Evolutionary conservation across 2,113 vertebrate genomes (phyloP).

Genomic region (Anguilla japonica): DNA sequence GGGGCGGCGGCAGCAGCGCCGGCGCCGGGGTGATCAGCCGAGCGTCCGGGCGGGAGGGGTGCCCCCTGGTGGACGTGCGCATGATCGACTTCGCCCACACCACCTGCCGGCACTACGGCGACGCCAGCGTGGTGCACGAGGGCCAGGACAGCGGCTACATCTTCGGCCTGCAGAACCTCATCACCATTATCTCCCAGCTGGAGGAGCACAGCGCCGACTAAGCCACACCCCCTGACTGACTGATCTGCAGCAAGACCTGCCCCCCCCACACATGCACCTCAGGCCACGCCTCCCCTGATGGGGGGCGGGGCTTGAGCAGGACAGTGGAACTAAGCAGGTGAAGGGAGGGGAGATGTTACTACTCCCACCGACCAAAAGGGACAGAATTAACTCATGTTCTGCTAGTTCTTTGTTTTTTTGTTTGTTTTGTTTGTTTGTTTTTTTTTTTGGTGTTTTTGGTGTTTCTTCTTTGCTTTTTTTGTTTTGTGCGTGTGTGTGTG

Average conservation of each 20-base stretch:
- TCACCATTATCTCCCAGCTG: constrained; percentile 83
- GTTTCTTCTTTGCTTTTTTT: constrained; percentile 1
- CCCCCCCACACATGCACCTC: constrained; percentile 48
- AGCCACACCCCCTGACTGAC: constrained; percentile 15
- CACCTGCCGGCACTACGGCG: constrained; percentile 81
- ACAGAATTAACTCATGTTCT: background rate
- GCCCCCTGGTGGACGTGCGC: constrained; percentile 81
- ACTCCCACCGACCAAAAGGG: constrained; percentile 11
- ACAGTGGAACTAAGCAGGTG: background rate
- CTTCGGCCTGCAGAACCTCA: constrained; percentile 82
- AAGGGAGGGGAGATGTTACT: background rate
- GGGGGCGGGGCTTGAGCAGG: background rate
- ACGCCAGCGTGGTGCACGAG: constrained; percentile 80
- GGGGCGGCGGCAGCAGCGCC: constrained; percentile 34
- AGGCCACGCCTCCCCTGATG: constrained; percentile 40
- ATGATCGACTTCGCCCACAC: constrained; percentile 91
- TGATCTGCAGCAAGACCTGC: background rate
- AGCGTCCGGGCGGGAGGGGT: constrained; percentile 51
- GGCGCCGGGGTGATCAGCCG: constrained; percentile 26
- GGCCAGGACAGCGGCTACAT: constrained; percentile 82
- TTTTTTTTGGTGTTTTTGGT: constrained; percentile 11
- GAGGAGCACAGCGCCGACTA: constrained; percentile 79
- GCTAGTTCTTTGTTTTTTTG: background rate
- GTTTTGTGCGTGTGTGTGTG: constrained; percentile 19
- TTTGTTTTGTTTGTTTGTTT: background rate